Evolutionary conservation across 1,140 invertebrate genomes (phyloP).

Genomic region (Drepana arcuata): DNA sequence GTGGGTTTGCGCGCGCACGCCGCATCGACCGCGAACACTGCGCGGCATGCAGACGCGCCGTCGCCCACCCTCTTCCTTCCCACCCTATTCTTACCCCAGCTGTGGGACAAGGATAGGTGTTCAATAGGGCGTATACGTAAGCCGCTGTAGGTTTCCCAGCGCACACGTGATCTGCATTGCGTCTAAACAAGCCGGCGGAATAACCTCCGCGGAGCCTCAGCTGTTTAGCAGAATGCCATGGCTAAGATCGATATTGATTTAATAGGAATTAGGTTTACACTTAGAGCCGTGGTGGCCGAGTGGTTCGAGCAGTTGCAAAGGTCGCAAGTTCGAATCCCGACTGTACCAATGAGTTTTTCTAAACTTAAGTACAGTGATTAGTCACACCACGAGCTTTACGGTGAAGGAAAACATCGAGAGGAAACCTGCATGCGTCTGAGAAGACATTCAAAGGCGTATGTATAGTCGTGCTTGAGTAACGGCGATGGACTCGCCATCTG

Average conservation of each 20-base stretch:
- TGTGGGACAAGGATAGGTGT: constrained; percentile 18
- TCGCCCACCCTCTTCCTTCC: constrained; percentile 33
- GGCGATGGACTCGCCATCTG: too few species aligned
- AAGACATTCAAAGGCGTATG: too few species aligned
- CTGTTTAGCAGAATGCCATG: constrained; percentile 42
- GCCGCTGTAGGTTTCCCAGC: constrained; percentile 35
- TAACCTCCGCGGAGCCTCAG: constrained; percentile 48
- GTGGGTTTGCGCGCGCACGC: constrained; percentile 44
- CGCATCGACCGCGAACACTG: constrained; percentile 43
- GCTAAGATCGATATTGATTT: constrained; percentile 44
- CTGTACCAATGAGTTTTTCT: too few species aligned
- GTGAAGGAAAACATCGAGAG: too few species aligned
- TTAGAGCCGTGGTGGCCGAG: too few species aligned
- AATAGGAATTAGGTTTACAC: too few species aligned
- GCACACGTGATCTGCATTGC: constrained; percentile 70
- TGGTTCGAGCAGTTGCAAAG: too few species aligned
- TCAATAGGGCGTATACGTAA: constrained; percentile 40
- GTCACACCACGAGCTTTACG: too few species aligned
- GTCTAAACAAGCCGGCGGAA: constrained; percentile 62
- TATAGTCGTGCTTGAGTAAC: too few species aligned
- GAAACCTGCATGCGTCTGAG: too few species aligned
- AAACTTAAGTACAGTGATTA: too few species aligned
- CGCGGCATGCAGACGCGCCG: constrained; percentile 55
- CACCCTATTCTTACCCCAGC: neutral
- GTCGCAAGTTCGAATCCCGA: too few species aligned